Evolutionary conservation across 2,797 vertebrate species (phyloP), one percentile per base, ranked within the genome.

Genomic region (Liparis tanakae): DNA sequence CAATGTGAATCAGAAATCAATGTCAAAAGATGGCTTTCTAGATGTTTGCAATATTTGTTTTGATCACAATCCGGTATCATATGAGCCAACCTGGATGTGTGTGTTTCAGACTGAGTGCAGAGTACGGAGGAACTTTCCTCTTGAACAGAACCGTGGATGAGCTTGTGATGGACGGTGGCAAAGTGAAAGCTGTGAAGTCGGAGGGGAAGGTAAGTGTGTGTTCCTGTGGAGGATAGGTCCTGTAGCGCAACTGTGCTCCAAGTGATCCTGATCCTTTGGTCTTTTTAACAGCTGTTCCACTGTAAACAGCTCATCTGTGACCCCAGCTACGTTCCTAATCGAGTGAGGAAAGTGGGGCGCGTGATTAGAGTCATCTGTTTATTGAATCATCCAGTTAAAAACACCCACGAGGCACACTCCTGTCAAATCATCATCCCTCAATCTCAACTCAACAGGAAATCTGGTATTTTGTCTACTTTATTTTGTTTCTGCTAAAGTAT

Each of bases 261-360:
- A 34, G 15, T 50, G 2, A 72, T 22, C 37, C 37, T 15, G 53
- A 14, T 64, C 8, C 20, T 60, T 76, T 1, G 70, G 3, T 67
- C 13, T 55, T 2, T 66, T 39, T 2, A 33, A 37, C 81, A 95
- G 95, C 61, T 93, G 54, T 94, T 94, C 72, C 85, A 72, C 62
- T 95, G 95, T 67, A 95, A 95, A 87, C 95, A 95, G 90, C 82
- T 95, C 25, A 91, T 95, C 77, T 95, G 94, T n/a, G 94, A 95
- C 63, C 93, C 94, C 48, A 92, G 90, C 83, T 95, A 95, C 1
- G 86, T 88, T 44, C 93, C 92, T 10, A 79, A 74, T 25, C 87
- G 84, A 15, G 94, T 94, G 64, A 94, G 92, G 85, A 95, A 92
- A 78, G 78, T 93, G 41, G 94, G 93, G 0, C 87, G 91, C 15